phyloP scores from a whole-genome alignment of 2,888 invertebrate genomes.

The Brachyptera risi region DNA sequence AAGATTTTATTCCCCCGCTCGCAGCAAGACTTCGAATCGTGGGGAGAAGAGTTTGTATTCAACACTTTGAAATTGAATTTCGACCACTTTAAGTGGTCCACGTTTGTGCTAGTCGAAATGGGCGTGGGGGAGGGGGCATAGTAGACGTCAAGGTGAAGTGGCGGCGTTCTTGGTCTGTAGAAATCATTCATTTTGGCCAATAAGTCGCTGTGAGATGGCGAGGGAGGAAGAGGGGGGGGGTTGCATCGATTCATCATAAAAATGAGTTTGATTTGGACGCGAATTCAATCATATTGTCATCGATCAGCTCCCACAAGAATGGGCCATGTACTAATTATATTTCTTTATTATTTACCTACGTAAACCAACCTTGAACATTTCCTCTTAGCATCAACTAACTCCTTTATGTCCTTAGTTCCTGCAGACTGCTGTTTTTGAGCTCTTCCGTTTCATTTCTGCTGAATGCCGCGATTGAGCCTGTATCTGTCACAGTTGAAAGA shows the following conservation, averaged over 20 bases:
- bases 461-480: too few species aligned
- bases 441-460: too few species aligned
- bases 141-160: neutral
- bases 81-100: neutral
- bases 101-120: neutral
- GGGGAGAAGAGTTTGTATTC: conserved; percentile 25
- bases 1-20: conserved; percentile 31
- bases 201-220: too few species aligned
- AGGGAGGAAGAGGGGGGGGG: too few species aligned
- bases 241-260: neutral
- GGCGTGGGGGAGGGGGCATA: neutral
- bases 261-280: neutral
- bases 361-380: too few species aligned
- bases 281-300: neutral
- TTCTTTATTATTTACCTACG: too few species aligned
- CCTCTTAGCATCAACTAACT: too few species aligned
- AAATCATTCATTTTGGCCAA: too few species aligned
- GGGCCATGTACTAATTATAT: too few species aligned
- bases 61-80: conserved; percentile 31
- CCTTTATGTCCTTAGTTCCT: neutral
- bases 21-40: conserved; percentile 25
- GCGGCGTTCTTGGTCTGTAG: too few species aligned
- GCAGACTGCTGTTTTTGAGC: too few species aligned
- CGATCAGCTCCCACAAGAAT: too few species aligned
- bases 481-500: neutral